phyloP scores from a whole-genome alignment of 2,113 vertebrate species.

The Semicossyphus pulcher region DNA sequence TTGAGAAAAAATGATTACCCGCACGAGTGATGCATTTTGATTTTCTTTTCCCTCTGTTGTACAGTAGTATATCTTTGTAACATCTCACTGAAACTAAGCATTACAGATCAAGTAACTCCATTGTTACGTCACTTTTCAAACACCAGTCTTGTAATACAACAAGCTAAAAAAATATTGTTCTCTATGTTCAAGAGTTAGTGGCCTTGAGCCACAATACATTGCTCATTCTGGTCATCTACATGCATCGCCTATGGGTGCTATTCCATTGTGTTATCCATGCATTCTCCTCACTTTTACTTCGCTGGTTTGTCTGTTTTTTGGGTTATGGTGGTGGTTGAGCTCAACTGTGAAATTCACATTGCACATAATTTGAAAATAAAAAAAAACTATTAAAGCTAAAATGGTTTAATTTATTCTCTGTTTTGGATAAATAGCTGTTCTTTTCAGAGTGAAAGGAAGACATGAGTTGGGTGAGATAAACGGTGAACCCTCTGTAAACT shows the following conservation, averaged over 20 bases:
- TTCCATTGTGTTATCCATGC: slow-evolving; percentile 56
- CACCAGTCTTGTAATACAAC: slow-evolving; percentile 74
- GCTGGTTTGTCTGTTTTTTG: slow-evolving; percentile 68
- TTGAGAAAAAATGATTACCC: slow-evolving; percentile 53
- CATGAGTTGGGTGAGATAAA: not conserved
- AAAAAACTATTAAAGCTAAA: slow-evolving; percentile 67
- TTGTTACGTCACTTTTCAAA: slow-evolving; percentile 53
- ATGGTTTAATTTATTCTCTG: not conserved
- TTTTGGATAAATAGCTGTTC: not conserved
- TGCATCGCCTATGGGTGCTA: slow-evolving; percentile 70
- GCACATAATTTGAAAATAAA: slow-evolving; percentile 88
- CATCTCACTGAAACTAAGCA: slow-evolving; percentile 70
- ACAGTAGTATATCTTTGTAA: slow-evolving; percentile 63
- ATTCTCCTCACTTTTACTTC: slow-evolving; percentile 59
- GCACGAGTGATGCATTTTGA: slow-evolving; percentile 56
- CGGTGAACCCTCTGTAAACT: not conserved
- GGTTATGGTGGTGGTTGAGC: slow-evolving; percentile 81
- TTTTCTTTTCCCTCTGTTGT: slow-evolving; percentile 45
- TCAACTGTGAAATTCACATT: slow-evolving; percentile 89
- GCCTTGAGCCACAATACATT: slow-evolving; percentile 9
- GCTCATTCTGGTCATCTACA: slow-evolving; percentile 45
- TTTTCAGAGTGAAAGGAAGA: not conserved
- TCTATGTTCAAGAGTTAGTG: slow-evolving; percentile 40
- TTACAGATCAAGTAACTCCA: slow-evolving; percentile 67
- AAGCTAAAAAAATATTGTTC: slow-evolving; percentile 61